These are phyloP conservation scores for Planococcus citri DNA, from an alignment of 1,140 invertebrate genomes.

Conservation along the genomic window DNA sequence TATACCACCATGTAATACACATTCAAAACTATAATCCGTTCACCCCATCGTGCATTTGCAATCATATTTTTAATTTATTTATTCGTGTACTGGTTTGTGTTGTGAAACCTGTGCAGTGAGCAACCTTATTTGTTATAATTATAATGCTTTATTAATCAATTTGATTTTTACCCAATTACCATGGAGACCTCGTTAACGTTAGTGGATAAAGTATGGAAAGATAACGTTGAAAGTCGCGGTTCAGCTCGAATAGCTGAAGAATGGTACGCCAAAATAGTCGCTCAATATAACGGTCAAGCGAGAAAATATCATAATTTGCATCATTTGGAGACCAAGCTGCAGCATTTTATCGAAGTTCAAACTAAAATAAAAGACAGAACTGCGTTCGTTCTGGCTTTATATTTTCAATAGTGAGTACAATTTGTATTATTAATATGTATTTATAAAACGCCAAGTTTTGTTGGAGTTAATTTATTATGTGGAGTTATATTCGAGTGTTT, in stretches of 20 bases:
- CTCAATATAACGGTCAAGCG: not conserved
- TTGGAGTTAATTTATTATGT: too few relatives aligned
- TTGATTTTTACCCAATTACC: not conserved
- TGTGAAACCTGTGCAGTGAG: too few relatives aligned
- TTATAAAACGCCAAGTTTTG: constrained; percentile 17
- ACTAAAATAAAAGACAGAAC: not conserved
- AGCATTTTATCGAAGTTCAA: not conserved
- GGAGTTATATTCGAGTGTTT: too few relatives aligned
- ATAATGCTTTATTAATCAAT: not conserved
- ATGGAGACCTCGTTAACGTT: not conserved
- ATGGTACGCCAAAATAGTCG: constrained; percentile 1
- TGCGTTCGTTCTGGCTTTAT: not conserved
- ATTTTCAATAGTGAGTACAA: not conserved
- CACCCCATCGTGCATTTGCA: too few relatives aligned
- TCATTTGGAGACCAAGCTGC: not conserved
- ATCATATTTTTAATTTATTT: too few relatives aligned
- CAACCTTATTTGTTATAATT: not conserved
- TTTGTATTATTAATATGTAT: not conserved
- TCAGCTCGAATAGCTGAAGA: not conserved
- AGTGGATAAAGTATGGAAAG: not conserved
- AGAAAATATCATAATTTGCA: constrained; percentile 5
- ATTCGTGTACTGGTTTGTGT: too few relatives aligned
- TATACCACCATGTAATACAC: too few relatives aligned
- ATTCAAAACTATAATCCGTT: too few relatives aligned
- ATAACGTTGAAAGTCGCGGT: not conserved